Conservation (phyloP, 2,888 invertebrate species). For the Tipula vernalis region DNA sequence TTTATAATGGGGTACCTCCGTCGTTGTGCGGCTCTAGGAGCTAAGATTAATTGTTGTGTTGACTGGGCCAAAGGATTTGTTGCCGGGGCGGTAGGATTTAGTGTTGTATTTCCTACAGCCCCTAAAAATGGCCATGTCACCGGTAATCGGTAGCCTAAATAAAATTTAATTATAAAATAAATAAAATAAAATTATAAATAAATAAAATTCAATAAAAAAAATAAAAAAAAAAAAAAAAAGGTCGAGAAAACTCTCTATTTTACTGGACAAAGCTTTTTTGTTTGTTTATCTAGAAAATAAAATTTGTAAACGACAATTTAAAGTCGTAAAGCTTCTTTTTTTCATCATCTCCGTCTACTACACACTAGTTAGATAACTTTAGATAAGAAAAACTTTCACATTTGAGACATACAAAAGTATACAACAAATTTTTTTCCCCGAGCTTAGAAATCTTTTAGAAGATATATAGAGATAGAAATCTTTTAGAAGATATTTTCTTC, state of each 20-base stretch:
- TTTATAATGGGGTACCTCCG: slow-evolving; percentile 44
- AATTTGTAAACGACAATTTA: not conserved
- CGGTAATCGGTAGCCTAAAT: slow-evolving; percentile 61
- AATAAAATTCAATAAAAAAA: slow-evolving; percentile 7
- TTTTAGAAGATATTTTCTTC: too few species aligned
- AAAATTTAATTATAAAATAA: slow-evolving; percentile 7
- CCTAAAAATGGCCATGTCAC: slow-evolving; percentile 67
- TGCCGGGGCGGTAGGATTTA: slow-evolving; percentile 24
- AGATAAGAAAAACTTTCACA: not conserved
- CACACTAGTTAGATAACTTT: not conserved
- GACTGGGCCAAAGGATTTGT: slow-evolving; percentile 39
- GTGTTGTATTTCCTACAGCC: slow-evolving; percentile 33
- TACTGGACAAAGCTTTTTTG: not conserved
- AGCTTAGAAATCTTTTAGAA: not conserved
- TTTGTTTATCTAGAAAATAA: not conserved
- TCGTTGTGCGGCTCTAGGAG: slow-evolving; percentile 60
- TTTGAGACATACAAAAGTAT: not conserved
- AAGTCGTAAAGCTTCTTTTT: not conserved
- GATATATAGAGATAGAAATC: not conserved
- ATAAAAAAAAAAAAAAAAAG: not conserved
- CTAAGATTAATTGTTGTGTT: slow-evolving; percentile 51
- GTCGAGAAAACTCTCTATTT: not conserved
- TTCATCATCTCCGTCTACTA: not conserved
- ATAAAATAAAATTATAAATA: slow-evolving; percentile 12
- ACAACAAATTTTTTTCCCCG: not conserved